Percentiles rank a stretch among this genome's conserved stretches.
These are phyloP conservation scores for Carlito syrichta DNA, from an alignment of 2,113 vertebrate genomes.

Conservation along the genomic window DNA sequence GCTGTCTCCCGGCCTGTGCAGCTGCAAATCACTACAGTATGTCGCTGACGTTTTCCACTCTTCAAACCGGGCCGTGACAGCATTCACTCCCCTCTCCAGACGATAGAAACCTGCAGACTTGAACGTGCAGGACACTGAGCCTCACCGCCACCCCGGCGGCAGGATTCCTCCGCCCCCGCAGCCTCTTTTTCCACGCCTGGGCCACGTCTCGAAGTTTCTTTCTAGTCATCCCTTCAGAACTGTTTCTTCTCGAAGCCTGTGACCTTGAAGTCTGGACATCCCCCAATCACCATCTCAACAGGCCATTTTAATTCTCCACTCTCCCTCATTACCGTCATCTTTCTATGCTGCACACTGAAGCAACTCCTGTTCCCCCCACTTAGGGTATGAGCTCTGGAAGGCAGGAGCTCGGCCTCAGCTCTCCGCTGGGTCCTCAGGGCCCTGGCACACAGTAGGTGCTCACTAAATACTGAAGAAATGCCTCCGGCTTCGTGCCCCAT, in stretches of 20 bases:
- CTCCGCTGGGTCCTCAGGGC: background rate
- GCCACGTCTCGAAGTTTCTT: background rate
- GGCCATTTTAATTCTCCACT: accelerated
- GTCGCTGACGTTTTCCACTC: background rate
- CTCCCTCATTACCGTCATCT: accelerated
- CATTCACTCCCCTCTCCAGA: background rate
- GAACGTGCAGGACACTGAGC: accelerated
- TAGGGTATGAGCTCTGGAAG: background rate
- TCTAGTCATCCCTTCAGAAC: too few relatives aligned
- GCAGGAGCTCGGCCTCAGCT: background rate
- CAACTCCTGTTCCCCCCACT: accelerated
- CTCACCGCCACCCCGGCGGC: background rate
- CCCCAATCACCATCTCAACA: accelerated
- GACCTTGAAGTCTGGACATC: background rate
- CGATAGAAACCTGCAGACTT: background rate
- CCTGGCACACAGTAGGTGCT: background rate
- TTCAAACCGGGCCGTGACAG: background rate
- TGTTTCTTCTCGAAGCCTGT: background rate
- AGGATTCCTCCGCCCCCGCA: background rate
- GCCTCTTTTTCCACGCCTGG: background rate
- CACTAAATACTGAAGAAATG: too few relatives aligned
- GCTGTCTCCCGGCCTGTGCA: background rate
- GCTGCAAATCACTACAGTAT: background rate
- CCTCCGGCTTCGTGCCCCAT: accelerated
- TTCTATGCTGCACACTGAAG: too few relatives aligned